These are phyloP conservation scores for Bufo gargarizans DNA, from an alignment of 2,113 vertebrate genomes.

Conservation along the genomic window DNA sequence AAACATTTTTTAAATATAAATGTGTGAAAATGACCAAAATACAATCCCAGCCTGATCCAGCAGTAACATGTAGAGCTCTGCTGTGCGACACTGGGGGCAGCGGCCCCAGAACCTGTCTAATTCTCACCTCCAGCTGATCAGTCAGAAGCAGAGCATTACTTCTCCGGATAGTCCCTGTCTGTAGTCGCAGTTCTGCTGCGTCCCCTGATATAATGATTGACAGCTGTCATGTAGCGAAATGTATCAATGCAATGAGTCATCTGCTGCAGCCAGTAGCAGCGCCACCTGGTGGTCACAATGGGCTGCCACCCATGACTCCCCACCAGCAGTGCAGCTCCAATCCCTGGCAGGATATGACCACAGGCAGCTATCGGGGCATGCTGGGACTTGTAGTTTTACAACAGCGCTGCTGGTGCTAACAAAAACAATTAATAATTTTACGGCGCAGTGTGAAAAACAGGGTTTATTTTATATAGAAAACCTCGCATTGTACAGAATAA, in stretches of 20 bases:
- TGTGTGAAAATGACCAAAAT: not conserved
- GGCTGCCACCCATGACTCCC: not conserved
- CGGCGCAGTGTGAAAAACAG: conserved; percentile 43
- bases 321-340: not conserved
- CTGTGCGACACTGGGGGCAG: not conserved
- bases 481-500: conserved; percentile 47
- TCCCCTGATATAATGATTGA: not conserved
- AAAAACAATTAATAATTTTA: not conserved
- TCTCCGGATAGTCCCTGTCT: not conserved
- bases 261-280: not conserved
- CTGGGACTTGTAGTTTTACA: not conserved
- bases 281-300: not conserved
- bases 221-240: not conserved
- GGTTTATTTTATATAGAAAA: conserved; percentile 56
- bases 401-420: not conserved
- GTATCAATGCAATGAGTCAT: not conserved
- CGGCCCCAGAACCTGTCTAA: not conserved
- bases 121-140: not conserved
- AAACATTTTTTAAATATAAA: not conserved
- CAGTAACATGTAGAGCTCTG: not conserved
- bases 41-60: not conserved
- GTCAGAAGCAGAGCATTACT: not conserved
- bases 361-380: not conserved
- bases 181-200: no score
- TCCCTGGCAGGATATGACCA: not conserved